Base-by-base conservation (phyloP, 1,140 invertebrate genomes). In the Bactericera cockerelli region DNA sequence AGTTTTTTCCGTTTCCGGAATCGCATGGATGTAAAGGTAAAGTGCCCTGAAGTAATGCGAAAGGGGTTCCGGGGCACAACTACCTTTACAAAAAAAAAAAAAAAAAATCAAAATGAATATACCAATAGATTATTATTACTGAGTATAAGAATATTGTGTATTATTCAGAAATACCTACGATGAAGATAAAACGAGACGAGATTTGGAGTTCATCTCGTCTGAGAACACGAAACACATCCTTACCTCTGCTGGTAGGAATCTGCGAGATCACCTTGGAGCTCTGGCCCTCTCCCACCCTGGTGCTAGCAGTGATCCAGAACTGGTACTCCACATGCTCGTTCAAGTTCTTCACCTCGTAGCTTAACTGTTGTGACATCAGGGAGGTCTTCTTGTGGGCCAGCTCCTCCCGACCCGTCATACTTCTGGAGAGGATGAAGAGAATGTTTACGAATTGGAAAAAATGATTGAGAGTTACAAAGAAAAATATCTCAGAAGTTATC, bases 281-380 rank as follows among this genome's bases (percentile, higher is more conserved):
- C 64, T 82, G 81, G 0, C 85, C 84, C 67, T 87, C 85, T 0
- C 85, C 86, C 38, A 85, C 78, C 24, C 81, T 72, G 0, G 85
- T 88, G 13, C 80, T 82, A 10, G 83, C 85, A 1, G 84, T 85
- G 8, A 88, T 81, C 85, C 85, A 88, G 67, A 86, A 86, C 68
- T 87, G 81, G 68, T 91, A 90, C 61, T 82, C 80, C 2, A 85
- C 83, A 33, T 86, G 79, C 2, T 86, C 83, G 62, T 85, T 80
- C 11, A 91, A 71, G 42, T 77, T 77, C 58, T 80, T 81, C 1
- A 79, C 76, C 66, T 86, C 82, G 63, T 79, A 84, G 56, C 72
- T 77, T 0, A 77, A 78, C 59, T 81, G 79, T 54, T 79, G 76
- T 10, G 78, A 77, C 1, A 77, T 75, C 42, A 85, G 69, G 19